Evolutionary conservation across 1,140 invertebrate genomes (phyloP), one percentile per base, ranked within the genome.

Genomic region (Chymomyza costata): DNA sequence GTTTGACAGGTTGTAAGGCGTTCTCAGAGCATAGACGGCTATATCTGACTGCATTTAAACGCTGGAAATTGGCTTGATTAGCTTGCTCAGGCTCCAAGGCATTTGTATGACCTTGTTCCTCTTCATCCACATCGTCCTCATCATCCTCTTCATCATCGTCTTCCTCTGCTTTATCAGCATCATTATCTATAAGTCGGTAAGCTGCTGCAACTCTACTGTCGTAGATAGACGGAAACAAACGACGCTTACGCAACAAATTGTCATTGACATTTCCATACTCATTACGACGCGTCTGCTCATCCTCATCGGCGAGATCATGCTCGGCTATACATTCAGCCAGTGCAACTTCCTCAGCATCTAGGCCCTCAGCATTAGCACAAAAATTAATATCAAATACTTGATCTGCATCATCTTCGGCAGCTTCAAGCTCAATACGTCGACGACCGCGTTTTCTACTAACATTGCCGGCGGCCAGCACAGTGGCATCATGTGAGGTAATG

Each of bases 251-350:
- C 19, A 67, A 38, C 25, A 61, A 18, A 35, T 51, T 68, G 7
- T 56, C 68, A 50, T 57, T 78, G 19, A 28, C 5, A 28, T 28
- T 6, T 10, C 25, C 5, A 28, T 78, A 81, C 52, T 73, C 73
- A 40, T 41, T 61, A 37, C 64, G 64, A 14, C 67, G 73, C 7
- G 59, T 80, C 52, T 80, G 63, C 46, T 78, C 71, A 40, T 78
- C 73, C 43, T 78, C 73, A 6, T 49, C 65, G 11, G 62, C 74
- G 19, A 82, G 43, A 48, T 81, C 74, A 18, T 81, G 76, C 17
- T 81, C 76, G 18, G 76, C 69, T 52, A 81, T 81, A 8, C 82
- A 76, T 39, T 81, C 73, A 15, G 73, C 73, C 34, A 80, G 38
- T 10, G 65, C 74, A 8, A 73, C 68, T 25, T 80, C 73, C 31